Percentiles rank a stretch among this genome's conserved stretches.
phyloP scores from a whole-genome alignment of 1,140 invertebrate genomes.

The Melanaphis sacchari region DNA sequence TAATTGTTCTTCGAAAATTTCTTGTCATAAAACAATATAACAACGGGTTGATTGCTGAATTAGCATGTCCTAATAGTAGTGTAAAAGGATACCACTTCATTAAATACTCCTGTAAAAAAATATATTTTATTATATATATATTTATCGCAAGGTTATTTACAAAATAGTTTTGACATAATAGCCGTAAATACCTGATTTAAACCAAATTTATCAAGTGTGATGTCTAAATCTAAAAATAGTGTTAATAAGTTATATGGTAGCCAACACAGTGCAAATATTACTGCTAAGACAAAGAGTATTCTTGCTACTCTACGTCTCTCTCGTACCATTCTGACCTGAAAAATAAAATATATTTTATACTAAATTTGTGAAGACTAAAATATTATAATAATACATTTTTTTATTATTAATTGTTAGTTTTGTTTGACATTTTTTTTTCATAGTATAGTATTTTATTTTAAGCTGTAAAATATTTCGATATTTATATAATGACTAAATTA shows the following conservation, averaged over 20 bases:
- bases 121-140: not conserved
- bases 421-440: not conserved
- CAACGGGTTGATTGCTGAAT: slow-evolving; percentile 86
- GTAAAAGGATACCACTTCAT: slow-evolving; percentile 65
- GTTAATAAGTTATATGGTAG: slow-evolving; percentile 77
- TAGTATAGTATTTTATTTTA: not conserved
- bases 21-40: slow-evolving; percentile 88
- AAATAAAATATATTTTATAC: not conserved
- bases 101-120: slow-evolving; percentile 36
- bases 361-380: not conserved
- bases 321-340: slow-evolving; percentile 66
- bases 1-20: slow-evolving; percentile 78
- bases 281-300: slow-evolving; percentile 76
- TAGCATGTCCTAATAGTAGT: slow-evolving; percentile 73
- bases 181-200: slow-evolving; percentile 39
- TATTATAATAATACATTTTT: not conserved
- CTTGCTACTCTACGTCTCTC: slow-evolving; percentile 76
- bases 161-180: not conserved
- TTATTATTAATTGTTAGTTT: not conserved
- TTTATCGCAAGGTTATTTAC: not conserved
- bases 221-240: slow-evolving; percentile 71
- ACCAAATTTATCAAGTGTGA: slow-evolving; percentile 60
- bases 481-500: not conserved
- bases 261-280: slow-evolving; percentile 80
- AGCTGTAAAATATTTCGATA: not conserved